Conservation (phyloP, 1,140 invertebrate genomes). For the Plectus sambesii region DNA sequence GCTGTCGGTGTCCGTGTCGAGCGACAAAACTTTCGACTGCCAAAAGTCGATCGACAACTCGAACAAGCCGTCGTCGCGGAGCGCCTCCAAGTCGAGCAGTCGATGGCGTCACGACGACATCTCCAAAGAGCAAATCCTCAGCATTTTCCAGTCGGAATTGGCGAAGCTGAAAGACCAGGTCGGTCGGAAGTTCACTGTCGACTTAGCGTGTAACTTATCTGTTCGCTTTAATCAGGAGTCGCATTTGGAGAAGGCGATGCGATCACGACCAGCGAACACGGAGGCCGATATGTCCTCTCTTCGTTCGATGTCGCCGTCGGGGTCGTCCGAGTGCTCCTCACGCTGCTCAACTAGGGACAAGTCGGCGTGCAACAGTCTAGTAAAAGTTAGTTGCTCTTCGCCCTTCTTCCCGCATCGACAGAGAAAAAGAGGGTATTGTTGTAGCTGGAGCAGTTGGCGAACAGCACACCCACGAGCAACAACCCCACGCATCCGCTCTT, state of each 20-base stretch:
- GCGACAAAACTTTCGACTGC: neutral
- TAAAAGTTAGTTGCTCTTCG: neutral
- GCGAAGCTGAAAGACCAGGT: slow-evolving; percentile 69
- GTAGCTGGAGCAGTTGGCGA: neutral
- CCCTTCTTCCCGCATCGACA: neutral
- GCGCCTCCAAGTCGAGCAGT: slow-evolving; percentile 59
- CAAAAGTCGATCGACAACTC: neutral
- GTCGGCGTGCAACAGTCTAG: too few relatives aligned
- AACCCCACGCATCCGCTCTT: slow-evolving; percentile 56
- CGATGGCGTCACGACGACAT: slow-evolving; percentile 70
- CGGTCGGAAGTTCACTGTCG: too few relatives aligned
- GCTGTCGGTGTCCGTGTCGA: neutral
- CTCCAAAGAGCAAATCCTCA: slow-evolving; percentile 86
- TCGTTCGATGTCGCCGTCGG: slow-evolving; percentile 9
- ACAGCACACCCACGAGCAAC: slow-evolving; percentile 59
- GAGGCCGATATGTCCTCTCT: slow-evolving; percentile 40
- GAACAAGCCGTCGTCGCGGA: neutral
- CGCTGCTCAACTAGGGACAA: too few relatives aligned
- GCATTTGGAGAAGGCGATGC: slow-evolving; percentile 30
- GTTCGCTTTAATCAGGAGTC: slow-evolving; percentile 57
- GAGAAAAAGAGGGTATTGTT: neutral
- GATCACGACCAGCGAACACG: too few relatives aligned
- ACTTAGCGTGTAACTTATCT: slow-evolving; percentile 29
- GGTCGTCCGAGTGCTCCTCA: too few relatives aligned
- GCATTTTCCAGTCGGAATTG: slow-evolving; percentile 90